Evolutionary conservation across 2,797 vertebrate species (phyloP).

Genomic region (Phoeniculus purpureus): DNA sequence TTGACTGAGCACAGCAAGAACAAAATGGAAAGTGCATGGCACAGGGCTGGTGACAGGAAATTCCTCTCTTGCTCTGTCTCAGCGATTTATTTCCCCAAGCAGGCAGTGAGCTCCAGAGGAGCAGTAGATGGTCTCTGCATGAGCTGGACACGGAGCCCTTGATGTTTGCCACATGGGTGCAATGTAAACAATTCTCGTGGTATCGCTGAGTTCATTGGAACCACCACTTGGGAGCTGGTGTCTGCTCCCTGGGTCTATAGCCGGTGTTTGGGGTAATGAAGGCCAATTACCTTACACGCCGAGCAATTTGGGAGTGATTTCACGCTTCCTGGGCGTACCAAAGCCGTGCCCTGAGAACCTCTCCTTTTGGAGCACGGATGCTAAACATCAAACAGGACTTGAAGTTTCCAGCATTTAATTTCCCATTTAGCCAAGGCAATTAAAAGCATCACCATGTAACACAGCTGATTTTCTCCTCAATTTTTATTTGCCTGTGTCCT

Average conservation of each 20-base stretch:
- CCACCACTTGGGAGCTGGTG: background rate
- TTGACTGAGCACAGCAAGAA: background rate
- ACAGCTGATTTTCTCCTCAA: constrained; percentile 10
- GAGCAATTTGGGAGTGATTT: constrained; percentile 59
- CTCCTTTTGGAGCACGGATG: background rate
- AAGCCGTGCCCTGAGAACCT: background rate
- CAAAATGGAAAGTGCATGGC: background rate
- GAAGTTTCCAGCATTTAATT: constrained; percentile 47
- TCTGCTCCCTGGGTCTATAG: background rate
- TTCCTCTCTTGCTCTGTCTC: background rate
- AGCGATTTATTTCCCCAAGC: background rate
- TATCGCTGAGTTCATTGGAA: background rate
- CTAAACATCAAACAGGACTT: constrained; percentile 57
- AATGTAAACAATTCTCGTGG: rapidly evolving
- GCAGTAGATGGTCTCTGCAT: background rate
- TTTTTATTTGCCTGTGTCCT: constrained; percentile 40
- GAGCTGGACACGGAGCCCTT: background rate
- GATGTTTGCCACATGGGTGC: background rate
- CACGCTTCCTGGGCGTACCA: background rate
- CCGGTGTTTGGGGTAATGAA: background rate
- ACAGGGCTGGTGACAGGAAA: background rate
- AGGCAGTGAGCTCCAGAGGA: background rate
- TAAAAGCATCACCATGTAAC: constrained; percentile 35
- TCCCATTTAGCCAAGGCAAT: constrained; percentile 64
- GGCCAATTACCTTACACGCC: background rate